phyloP scores from a whole-genome alignment of 2,113 vertebrate genomes.

The Struthio camelus region DNA sequence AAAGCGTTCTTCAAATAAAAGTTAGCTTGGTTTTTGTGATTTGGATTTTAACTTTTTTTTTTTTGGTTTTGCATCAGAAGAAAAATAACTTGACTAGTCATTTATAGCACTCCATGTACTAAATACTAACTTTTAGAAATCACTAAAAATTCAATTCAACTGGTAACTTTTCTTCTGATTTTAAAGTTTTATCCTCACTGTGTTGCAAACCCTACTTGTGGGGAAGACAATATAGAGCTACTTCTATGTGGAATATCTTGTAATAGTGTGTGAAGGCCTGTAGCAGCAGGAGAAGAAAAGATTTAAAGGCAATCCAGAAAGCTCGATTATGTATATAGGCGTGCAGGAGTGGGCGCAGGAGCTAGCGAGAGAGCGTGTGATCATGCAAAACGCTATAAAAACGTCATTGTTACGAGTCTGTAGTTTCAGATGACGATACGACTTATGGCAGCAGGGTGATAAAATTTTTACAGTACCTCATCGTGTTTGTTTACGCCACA shows the following conservation, averaged over 20 bases:
- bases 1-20: background rate
- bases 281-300: background rate
- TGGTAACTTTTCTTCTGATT: background rate
- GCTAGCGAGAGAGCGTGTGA: no score
- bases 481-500: background rate
- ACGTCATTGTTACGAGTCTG: background rate
- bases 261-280: background rate
- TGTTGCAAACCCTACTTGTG: background rate
- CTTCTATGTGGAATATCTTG: background rate
- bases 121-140: background rate
- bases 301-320: background rate
- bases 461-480: background rate
- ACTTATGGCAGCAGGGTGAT: background rate
- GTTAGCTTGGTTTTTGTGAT: background rate
- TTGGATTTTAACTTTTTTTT: background rate
- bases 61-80: background rate
- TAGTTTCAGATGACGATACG: fast-evolving
- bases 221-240: background rate
- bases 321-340: background rate
- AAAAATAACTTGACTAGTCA: background rate
- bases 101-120: background rate
- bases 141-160: background rate
- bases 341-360: background rate
- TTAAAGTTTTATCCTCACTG: background rate
- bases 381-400: background rate